A percentile compares a stretch with the other conserved stretches of the same genome.
These are phyloP conservation scores for Istiophorus platypterus DNA, from an alignment of 2,113 vertebrate genomes.

Conservation along the genomic window DNA sequence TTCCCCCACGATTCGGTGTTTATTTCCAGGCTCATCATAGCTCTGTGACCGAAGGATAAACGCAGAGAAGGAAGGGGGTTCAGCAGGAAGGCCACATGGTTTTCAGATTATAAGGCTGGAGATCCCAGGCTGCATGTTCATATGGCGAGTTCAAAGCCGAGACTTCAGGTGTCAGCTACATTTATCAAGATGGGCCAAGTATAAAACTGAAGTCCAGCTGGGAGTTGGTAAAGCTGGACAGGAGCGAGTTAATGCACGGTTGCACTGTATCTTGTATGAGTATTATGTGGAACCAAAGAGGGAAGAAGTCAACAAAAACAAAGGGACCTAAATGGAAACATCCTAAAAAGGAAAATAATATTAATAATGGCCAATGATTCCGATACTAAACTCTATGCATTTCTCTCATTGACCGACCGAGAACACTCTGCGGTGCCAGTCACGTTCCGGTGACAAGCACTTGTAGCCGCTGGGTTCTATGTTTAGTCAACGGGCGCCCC, in stretches of 20 bases:
- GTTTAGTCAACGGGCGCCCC: constrained; percentile 42
- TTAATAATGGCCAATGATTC: not conserved
- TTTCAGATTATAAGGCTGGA: constrained; percentile 38
- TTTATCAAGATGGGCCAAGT: constrained; percentile 20
- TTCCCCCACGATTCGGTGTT: constrained; percentile 5
- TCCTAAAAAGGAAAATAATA: not conserved
- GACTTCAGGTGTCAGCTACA: constrained; percentile 22
- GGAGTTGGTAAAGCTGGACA: not conserved
- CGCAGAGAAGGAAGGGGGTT: constrained; percentile 10
- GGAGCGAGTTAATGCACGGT: not conserved
- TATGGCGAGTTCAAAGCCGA: constrained; percentile 63
- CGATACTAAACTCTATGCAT: not conserved
- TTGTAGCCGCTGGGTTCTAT: constrained; percentile 17
- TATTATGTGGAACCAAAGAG: constrained; percentile 1
- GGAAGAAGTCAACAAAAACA: not conserved
- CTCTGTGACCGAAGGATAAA: constrained; percentile 39
- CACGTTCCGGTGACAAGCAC: constrained; percentile 19
- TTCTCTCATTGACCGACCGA: not conserved
- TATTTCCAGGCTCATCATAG: constrained; percentile 34
- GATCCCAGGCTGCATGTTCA: constrained; percentile 38
- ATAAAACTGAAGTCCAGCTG: constrained; percentile 23
- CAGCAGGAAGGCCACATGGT: constrained; percentile 34
- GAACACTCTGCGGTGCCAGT: constrained; percentile 6
- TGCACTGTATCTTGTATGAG: constrained; percentile 2
- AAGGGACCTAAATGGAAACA: not conserved